A percentile compares a stretch with the other conserved stretches of the same genome.
Conservation (phyloP, 1,140 invertebrate genomes). For the Drosophila oshimai region DNA sequence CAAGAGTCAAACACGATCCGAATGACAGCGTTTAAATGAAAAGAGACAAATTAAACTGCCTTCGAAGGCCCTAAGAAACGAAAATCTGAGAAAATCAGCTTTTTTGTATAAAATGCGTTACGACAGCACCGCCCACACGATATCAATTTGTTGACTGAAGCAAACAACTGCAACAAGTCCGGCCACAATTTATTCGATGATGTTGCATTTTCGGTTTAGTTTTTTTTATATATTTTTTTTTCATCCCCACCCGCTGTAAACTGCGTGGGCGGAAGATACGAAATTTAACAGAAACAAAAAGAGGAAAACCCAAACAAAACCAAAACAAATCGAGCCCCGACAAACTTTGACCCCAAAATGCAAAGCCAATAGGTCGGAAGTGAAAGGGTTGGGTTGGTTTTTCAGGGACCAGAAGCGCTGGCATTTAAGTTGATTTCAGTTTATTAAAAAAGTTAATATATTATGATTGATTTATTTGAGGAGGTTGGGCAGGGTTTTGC, state of each 20-base stretch:
- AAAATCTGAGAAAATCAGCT: conserved; percentile 22
- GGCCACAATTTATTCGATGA: conserved; percentile 61
- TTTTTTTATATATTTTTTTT: not conserved
- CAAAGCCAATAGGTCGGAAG: conserved; percentile 62
- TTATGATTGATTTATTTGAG: conserved; percentile 16
- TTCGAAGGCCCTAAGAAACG: conserved; percentile 11
- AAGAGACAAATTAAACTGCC: conserved; percentile 67
- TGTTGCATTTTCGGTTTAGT: conserved; percentile 56
- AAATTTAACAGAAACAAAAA: conserved; percentile 31
- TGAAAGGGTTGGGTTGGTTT: conserved; percentile 48
- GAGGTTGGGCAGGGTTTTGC: not conserved
- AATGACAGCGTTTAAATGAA: conserved; percentile 72
- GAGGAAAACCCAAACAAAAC: conserved; percentile 13
- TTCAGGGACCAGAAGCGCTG: not conserved
- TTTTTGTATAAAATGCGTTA: conserved; percentile 59
- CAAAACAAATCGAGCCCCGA: conserved; percentile 36
- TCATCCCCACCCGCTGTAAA: conserved; percentile 34
- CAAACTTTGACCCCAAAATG: conserved; percentile 70
- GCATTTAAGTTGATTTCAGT: conserved; percentile 22
- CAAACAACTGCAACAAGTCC: conserved; percentile 72
- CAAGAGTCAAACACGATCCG: conserved; percentile 66
- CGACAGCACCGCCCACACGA: conserved; percentile 65
- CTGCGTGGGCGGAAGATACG: conserved; percentile 48
- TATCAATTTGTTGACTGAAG: conserved; percentile 64
- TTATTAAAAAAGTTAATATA: not conserved